Base-by-base conservation (phyloP, 2,113 vertebrate species). In the Coturnix japonica region DNA sequence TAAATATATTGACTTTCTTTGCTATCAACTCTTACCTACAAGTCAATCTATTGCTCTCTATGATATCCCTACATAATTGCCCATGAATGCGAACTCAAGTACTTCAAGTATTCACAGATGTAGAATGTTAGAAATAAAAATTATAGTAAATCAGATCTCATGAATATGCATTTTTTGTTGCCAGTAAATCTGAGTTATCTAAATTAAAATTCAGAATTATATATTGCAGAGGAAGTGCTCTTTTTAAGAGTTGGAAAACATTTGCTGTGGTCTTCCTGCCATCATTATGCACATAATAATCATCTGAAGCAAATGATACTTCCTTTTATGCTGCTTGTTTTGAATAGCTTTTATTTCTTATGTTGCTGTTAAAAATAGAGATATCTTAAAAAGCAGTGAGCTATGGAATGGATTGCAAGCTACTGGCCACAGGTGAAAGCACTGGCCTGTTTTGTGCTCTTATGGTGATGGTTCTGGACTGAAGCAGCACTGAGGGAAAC, bases 121-220 rank as follows among this genome's bases (percentile, higher is more conserved):
- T 43, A 93, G 82, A 96, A 92, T n/a, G 87, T 92, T 61, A 95
- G 95, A 96, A 96, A 96, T 97, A 97, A 96, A 97, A 95, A 96
- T 97, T 91, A 69, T 84, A 97, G 91, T 94, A 97, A 97, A 97
- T 96, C 94, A 95, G 78, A 64, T 67, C 89, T 96, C 95, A 97
- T 96, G 96, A 97, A 97, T 97, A 98, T 96, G 95, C 88, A 96
- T 92, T 44, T 93, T 95, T 92, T 94, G 18, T 97, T 95, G 96
- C 95, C 91, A 95, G 94, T 93, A 97, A 96, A 85, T 95, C 44
- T 43, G 92, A 96, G 94, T 97, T 97, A 96, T 96, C 61, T 88
- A 96, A 97, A 97, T 97, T 97, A 97, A 97, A 97, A 96, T 93
- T 95, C 81, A 94, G 95, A 97, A 97, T 97, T 95, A 94, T 28